phyloP scores from a whole-genome alignment of 2,888 invertebrate genomes.

The Torymus auratus region DNA sequence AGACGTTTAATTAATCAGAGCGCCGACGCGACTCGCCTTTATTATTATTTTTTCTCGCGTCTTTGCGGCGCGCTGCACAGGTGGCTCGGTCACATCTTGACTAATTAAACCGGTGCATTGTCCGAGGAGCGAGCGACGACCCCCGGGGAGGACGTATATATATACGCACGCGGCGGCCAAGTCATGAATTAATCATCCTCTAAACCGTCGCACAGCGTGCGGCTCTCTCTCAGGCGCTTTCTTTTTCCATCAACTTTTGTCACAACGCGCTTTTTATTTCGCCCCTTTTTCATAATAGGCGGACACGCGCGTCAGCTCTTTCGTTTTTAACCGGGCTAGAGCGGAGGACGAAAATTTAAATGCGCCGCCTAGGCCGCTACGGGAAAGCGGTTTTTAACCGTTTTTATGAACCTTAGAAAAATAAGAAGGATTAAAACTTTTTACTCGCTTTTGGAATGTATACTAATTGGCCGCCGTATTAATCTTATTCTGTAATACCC shows the following conservation, averaged over 20 bases:
- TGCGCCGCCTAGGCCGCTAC: not conserved
- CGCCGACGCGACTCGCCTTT: not conserved
- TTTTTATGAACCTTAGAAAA: not conserved
- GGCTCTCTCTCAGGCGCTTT: constrained; percentile 47
- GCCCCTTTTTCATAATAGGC: constrained; percentile 17
- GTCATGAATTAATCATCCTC: constrained; percentile 71
- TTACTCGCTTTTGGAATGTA: not conserved
- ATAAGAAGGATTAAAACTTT: constrained; percentile 4
- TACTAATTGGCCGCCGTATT: not conserved
- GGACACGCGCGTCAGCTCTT: too few relatives aligned
- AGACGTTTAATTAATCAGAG: constrained; percentile 56
- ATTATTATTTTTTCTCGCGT: constrained; percentile 6
- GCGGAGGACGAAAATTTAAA: not conserved
- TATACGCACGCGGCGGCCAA: constrained; percentile 48
- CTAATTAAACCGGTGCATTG: constrained; percentile 70
- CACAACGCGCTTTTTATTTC: constrained; percentile 40
- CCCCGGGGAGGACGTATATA: constrained; percentile 59
- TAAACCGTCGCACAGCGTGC: constrained; percentile 60
- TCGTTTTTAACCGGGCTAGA: not conserved
- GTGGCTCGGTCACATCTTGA: constrained; percentile 70
- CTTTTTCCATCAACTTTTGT: constrained; percentile 38
- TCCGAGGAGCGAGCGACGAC: constrained; percentile 64
- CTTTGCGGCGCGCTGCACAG: constrained; percentile 59
- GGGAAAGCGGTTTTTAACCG: too few relatives aligned
- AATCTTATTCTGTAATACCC: not conserved